phyloP scores from a whole-genome alignment of 92 coral and sea anemone species.

The Heliopora coerulea region DNA sequence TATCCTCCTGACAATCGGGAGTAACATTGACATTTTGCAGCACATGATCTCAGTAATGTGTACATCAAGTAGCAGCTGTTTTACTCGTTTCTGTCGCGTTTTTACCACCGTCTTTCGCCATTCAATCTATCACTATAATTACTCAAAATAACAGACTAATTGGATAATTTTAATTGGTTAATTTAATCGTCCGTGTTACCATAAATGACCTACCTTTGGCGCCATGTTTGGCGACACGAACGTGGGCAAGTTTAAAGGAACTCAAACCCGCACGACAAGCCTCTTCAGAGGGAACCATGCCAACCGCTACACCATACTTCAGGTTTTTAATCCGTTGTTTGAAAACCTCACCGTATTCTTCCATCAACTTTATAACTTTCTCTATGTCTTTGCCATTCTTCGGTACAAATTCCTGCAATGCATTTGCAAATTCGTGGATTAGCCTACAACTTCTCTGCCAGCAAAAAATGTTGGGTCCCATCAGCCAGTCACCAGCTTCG shows the following conservation, averaged over 20 bases:
- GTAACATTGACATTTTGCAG: too few relatives aligned
- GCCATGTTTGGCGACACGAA: conserved; percentile 49
- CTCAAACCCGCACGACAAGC: conserved; percentile 79
- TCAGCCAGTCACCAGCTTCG: conserved; percentile 89
- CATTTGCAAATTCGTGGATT: conserved; percentile 44
- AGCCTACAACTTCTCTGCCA: conserved; percentile 58
- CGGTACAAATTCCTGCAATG: conserved; percentile 44
- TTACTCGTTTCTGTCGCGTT: background rate
- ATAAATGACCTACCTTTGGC: conserved; percentile 2
- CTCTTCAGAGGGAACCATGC: conserved; percentile 78
- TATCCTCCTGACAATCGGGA: too few relatives aligned
- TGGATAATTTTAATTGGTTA: background rate
- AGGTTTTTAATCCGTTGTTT: conserved; percentile 60
- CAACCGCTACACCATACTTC: conserved; percentile 68
- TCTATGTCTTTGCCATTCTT: conserved; percentile 60
- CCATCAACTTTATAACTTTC: conserved; percentile 53
- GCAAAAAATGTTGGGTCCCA: conserved; percentile 88
- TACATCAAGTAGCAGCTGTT: too few relatives aligned
- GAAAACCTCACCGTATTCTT: conserved; percentile 60
- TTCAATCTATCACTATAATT: background rate
- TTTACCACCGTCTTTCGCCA: background rate
- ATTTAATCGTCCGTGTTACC: background rate
- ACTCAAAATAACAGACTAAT: background rate
- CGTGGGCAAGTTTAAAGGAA: conserved; percentile 51
- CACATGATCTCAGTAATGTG: too few relatives aligned